Evolutionary conservation across 2,888 invertebrate species (phyloP).

Genomic region (Epirrhoe alternata): DNA sequence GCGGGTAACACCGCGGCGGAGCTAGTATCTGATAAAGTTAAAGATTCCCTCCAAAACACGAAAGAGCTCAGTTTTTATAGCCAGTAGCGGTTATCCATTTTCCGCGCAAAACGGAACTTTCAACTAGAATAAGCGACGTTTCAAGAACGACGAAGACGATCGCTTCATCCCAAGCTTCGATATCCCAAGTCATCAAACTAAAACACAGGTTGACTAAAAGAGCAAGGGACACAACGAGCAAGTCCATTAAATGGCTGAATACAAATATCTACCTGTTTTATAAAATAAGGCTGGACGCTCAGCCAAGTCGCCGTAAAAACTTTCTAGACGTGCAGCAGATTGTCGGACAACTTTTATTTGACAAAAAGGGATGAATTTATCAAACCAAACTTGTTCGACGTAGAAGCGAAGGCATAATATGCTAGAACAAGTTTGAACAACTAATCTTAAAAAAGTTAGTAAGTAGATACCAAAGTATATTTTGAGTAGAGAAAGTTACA

Average conservation of each 20-base stretch:
- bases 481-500: too few species aligned
- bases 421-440: background rate
- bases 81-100: too few species aligned
- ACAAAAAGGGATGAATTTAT: background rate
- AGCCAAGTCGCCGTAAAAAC: constrained; percentile 24
- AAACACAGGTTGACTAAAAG: background rate
- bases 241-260: background rate
- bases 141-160: too few species aligned
- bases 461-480: background rate
- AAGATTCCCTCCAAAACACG: too few species aligned
- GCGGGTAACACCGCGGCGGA: too few species aligned
- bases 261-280: background rate
- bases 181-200: background rate
- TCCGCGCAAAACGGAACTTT: too few species aligned
- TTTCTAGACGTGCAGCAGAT: constrained; percentile 27
- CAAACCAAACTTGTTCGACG: background rate
- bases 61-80: too few species aligned
- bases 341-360: constrained; percentile 11
- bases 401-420: background rate
- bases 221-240: background rate
- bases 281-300: constrained; percentile 4
- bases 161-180: background rate
- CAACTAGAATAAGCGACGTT: too few species aligned
- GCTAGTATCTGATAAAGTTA: too few species aligned
- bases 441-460: background rate